Conservation (phyloP, 2,113 vertebrate species). For the Sminthopsis crassicaudata region DNA sequence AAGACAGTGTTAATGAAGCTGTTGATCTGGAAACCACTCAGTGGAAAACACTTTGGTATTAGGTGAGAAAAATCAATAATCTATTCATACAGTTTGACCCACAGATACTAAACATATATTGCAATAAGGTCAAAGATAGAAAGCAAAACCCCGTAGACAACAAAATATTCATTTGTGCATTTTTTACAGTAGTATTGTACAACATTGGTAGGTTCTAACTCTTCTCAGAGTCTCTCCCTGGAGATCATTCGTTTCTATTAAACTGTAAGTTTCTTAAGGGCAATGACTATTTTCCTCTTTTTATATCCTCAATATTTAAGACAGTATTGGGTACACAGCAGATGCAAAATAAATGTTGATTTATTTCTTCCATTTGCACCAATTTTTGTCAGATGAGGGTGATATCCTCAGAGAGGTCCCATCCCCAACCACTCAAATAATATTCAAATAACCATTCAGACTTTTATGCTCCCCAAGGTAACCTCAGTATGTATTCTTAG, state of each 20-base stretch:
- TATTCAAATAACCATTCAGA: background rate
- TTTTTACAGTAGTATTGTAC: background rate
- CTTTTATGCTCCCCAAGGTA: background rate
- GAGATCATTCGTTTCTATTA: background rate
- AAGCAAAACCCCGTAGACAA: background rate
- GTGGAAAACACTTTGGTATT: background rate
- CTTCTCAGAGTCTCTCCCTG: background rate
- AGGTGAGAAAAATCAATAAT: background rate
- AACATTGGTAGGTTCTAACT: background rate
- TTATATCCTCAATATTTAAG: background rate
- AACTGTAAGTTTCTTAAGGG: background rate
- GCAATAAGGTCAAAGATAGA: background rate
- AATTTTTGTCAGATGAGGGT: background rate
- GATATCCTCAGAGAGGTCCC: background rate
- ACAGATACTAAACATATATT: background rate
- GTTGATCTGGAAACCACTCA: background rate
- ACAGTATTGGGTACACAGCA: background rate
- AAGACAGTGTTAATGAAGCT: background rate
- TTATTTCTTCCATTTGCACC: background rate
- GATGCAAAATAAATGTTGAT: background rate
- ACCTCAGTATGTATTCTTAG: background rate
- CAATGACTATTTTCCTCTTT: background rate
- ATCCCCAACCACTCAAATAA: background rate
- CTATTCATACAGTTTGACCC: background rate
- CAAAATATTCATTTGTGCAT: background rate